Evolutionary conservation across 1,140 invertebrate genomes (phyloP).

Genomic region (Condylostylus longicornis): DNA sequence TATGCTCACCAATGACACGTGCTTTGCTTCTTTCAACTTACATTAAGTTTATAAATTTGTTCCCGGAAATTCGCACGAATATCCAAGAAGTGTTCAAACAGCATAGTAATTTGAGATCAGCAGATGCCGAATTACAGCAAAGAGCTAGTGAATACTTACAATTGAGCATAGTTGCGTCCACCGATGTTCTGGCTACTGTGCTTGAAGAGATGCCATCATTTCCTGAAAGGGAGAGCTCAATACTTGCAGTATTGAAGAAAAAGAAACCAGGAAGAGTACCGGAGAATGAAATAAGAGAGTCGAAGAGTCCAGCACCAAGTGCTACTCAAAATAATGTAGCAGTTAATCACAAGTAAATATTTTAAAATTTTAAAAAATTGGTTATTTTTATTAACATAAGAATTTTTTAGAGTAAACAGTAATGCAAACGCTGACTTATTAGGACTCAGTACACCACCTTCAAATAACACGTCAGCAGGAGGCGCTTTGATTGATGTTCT

Average conservation of each 20-base stretch:
- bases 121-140: conserved; percentile 97
- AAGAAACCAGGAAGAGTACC: conserved; percentile 87
- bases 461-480: conserved; percentile 46
- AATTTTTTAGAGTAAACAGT: conserved; percentile 25
- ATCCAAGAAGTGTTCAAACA: conserved; percentile 94
- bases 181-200: conserved; percentile 94
- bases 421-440: conserved; percentile 65
- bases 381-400: conserved; percentile 2
- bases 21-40: conserved; percentile 94
- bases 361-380: conserved; percentile 4
- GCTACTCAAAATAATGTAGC: conserved; percentile 27
- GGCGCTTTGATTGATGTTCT: conserved; percentile 72
- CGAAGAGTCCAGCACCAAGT: conserved; percentile 58
- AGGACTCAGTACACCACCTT: conserved; percentile 66
- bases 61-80: conserved; percentile 92
- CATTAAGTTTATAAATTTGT: conserved; percentile 98
- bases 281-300: conserved; percentile 66
- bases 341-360: conserved; percentile 38
- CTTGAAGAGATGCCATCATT: conserved; percentile 99
- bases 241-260: conserved; percentile 94
- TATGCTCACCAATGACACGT: conserved; percentile 92
- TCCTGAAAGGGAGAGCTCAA: conserved; percentile 95
- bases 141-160: conserved; percentile 96
- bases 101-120: conserved; percentile 90
- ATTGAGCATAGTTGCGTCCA: conserved; percentile 87